Conservation (phyloP, 2,113 vertebrate genomes). For the Calidris pugnax region DNA sequence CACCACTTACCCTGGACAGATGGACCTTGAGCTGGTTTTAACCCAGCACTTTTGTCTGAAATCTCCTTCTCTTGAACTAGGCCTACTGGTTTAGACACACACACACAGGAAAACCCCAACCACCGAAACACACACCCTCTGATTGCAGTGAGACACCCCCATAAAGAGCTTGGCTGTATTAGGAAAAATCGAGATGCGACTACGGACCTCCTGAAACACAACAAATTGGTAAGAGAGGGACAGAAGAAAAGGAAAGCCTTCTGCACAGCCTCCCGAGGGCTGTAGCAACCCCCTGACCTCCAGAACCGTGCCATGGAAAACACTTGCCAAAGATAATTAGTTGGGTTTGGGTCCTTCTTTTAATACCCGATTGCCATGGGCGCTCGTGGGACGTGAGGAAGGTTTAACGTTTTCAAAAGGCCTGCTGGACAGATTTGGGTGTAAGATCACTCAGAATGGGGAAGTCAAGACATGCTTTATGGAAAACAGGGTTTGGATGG, state of each 20-base stretch:
- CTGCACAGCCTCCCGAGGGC: neutral
- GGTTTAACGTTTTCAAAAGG: neutral
- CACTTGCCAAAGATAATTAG: fast-evolving
- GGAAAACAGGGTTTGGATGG: fast-evolving
- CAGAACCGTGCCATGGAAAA: neutral
- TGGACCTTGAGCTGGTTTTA: neutral
- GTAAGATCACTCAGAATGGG: neutral
- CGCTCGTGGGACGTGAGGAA: fast-evolving
- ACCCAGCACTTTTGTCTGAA: neutral
- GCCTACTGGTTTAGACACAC: neutral
- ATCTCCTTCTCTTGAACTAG: neutral
- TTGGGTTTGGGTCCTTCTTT: neutral
- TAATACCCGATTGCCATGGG: neutral
- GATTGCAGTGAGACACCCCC: no score
- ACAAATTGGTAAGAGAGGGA: fast-evolving
- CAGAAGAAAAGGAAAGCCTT: neutral
- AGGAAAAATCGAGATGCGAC: fast-evolving
- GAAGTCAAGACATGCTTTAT: neutral
- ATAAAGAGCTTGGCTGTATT: no score
- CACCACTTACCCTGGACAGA: no score
- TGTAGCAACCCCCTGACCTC: fast-evolving
- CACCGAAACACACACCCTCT: neutral
- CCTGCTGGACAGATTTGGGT: neutral
- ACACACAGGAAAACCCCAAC: neutral
- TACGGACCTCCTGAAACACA: fast-evolving